Evolutionary conservation across 2,888 invertebrate species (phyloP), one percentile per base, ranked within the genome.

Genomic region (Acleris emargana): DNA sequence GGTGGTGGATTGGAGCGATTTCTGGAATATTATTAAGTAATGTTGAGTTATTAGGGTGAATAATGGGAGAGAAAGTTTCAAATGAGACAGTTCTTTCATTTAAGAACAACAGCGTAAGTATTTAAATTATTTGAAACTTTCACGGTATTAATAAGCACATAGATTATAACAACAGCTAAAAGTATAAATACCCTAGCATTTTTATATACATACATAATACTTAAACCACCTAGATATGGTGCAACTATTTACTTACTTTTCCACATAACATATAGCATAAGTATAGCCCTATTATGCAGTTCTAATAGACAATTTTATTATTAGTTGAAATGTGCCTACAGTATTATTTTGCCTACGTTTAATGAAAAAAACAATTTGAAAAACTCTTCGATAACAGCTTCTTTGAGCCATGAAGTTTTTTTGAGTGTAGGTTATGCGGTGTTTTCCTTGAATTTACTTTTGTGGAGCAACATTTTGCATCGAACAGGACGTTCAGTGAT

Each of bases 1-100:
- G 91, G 71, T 92, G 92, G 76, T 92, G 91, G 69, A 92, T 89
- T 73, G 93, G 91, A 76, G 89, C 88, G 82, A 92, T 90, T 86
- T 92, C 92, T 92, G 92, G 52, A 91, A 91, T 72, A 81, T 76
- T 32, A 17, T 55, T 76, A 71, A 69, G 71, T 61, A 52, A 62
- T 62, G 72, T 73, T 64, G 57, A 64, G 61, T 68, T 72, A 42
- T 17, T n/a, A 42, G 6, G 1, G 18, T 43, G 11, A 22, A 60
- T 11, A 38, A 18, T 38, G 52, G 54, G 58, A 28, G 67, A 72
- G 69, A 64, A 73, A 79, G 72, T 72, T 77, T 72, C 77, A 80
- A 79, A 76, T 73, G 20, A 53, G 16, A 4, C 13, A 38, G 38
- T 13, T 38, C 13, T 38, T 38, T 38, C n/a, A 17, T 45, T n/a